phyloP scores from a whole-genome alignment of 2,797 vertebrate genomes.

The Diplodus sargus region DNA sequence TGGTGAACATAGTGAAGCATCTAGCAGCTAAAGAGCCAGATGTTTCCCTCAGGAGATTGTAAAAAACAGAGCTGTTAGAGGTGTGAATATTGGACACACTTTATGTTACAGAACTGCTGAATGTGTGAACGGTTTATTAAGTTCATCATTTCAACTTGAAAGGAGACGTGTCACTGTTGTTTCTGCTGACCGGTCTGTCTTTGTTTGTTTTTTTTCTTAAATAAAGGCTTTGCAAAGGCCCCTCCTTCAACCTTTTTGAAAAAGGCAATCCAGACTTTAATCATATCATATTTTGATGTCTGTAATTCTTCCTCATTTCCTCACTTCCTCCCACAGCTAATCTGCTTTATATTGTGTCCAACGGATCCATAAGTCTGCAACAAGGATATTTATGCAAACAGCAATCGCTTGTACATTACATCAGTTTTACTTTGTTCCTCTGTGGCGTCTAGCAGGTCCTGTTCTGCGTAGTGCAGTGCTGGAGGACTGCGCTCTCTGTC shows the following conservation, averaged over 20 bases:
- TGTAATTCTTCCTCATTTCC: background rate
- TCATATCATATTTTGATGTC: background rate
- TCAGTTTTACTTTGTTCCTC: conserved; percentile 19
- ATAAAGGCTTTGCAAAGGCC: background rate
- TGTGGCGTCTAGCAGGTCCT: conserved; percentile 82
- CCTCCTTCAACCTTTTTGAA: background rate
- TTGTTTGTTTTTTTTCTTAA: too few species aligned
- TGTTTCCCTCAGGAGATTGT: background rate
- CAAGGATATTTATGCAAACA: conserved; percentile 13
- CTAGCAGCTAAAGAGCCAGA: background rate
- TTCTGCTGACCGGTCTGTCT: background rate
- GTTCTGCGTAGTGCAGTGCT: conserved; percentile 89
- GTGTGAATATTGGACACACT: too few species aligned
- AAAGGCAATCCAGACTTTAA: background rate
- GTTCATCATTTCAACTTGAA: background rate
- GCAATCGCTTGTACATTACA: background rate
- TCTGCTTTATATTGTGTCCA: background rate
- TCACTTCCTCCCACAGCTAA: background rate
- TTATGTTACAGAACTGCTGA: too few species aligned
- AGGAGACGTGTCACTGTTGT: background rate
- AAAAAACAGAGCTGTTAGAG: background rate
- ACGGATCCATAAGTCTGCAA: background rate
- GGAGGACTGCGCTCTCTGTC: conserved; percentile 97
- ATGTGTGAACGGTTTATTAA: too few species aligned
- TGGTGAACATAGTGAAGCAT: background rate